Base-by-base conservation (phyloP, 92 coral and sea anemone genomes). In the Parazoanthus swiftii region DNA sequence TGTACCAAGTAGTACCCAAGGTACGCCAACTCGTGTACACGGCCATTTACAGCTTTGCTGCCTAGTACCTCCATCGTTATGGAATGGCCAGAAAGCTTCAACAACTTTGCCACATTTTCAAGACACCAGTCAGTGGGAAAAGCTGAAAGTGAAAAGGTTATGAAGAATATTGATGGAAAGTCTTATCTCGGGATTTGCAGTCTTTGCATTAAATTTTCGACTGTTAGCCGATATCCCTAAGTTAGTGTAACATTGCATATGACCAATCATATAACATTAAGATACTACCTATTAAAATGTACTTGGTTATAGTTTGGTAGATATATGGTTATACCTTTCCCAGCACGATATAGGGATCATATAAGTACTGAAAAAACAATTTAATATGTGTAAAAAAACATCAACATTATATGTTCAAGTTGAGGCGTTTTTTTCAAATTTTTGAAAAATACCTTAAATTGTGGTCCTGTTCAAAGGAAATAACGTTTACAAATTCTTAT, bases 31-130 rank as follows among this genome's bases (percentile, higher is more conserved):
- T 97, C 99, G 20, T 95, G 99, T 74, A 94, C 89, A 82, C 96
- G 91, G 67, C 99, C 99, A 86, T 95, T 97, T 37, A 95, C 93
- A 81, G 99, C 99, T 83, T 95, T 97, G 74, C 98, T 97, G 72
- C 98, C 98, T 77, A 97, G 93, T 42, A 97, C 96, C 56, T 95
- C 94, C 50, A 89, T 91, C 43, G 95, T 88, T 80, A 97, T 94
- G 59, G 91, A 89, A 77, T 94, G 94, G 38, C 99, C 98, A 76
- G 94, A 97, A 86, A 97, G 86, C 80, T 92, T 94, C 66, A 97
- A 91, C 58, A 97, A 91, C 86, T 97, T 97, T 75, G 99, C 98
- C 59, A 94, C 93, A 90, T 97, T 97, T 85, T 97, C 99, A 81
- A 95, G 86, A 80, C 99, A 97, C 99, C 99, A 97, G 80, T 94